Base-by-base conservation (phyloP, 2,888 invertebrate species). In the Molanna angustata region DNA sequence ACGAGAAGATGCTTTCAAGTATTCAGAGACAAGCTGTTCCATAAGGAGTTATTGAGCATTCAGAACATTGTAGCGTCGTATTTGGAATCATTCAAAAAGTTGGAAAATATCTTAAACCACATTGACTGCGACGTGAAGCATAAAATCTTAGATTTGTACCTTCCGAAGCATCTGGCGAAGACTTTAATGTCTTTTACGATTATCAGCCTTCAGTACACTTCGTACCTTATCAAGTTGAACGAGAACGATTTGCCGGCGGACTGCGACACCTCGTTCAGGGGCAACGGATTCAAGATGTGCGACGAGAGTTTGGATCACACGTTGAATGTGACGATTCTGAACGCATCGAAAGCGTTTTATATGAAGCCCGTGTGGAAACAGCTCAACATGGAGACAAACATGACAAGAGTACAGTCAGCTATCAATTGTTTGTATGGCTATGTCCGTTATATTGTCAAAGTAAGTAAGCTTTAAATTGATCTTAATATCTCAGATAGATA, bases 221-320 rank as follows among this genome's bases (percentile, higher is more conserved):
- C 76, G 4, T 77, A 76, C 67, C 62, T 77, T 56, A 76, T 77
- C 0, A 76, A 76, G 56, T 75, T 76, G 59, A 74, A 27, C 73
- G 52, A 79, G 73, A 6, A 67, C 74, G 68, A 79, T 22, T 62
- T 66, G 16, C 64, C 67, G 1, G 74, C 16, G 61, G 78, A 61
- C 60, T 74, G 44, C 49, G 68, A 80, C 11, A 74, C 74, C 1
- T 75, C 75, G 0, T 76, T 75, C 41, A 58, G 74, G 16, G 42
- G 39, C 14, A 42, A 13, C 32, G 19, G 17, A 4, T 37, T 22
- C 14, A 52, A 45, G n/a, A 46, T 16, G 17, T 27, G 37, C 22
- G 16, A 40, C 7, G 19, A 35, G 3, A 48, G 49, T 22, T 31
- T 56, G 11, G 56, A 59, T 47, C 21, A 52, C 32, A 49, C 56